These are phyloP conservation scores for Leptodactylus fuscus DNA, from an alignment of 2,113 vertebrate species.

Conservation along the genomic window DNA sequence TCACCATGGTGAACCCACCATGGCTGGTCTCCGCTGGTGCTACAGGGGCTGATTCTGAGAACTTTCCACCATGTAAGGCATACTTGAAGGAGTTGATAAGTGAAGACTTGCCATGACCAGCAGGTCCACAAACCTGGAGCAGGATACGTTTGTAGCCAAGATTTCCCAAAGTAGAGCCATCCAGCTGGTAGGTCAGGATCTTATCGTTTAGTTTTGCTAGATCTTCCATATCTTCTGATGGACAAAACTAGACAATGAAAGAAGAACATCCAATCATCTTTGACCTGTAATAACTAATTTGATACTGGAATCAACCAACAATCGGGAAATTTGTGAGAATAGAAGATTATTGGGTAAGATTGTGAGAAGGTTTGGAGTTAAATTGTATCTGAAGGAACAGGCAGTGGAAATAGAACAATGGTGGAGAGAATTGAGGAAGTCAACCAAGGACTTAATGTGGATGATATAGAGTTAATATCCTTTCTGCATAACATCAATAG, in stretches of 20 bases:
- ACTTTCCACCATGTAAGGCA: not conserved
- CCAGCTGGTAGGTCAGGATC: not conserved
- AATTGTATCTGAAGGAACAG: too few relatives aligned
- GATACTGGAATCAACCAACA: not conserved
- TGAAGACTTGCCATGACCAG: slow-evolving; percentile 11
- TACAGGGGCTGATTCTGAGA: not conserved
- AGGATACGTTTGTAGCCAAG: slow-evolving; percentile 22
- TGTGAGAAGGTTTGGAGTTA: too few relatives aligned
- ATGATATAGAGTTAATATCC: too few relatives aligned
- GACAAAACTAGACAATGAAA: not conserved
- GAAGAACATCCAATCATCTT: too few relatives aligned
- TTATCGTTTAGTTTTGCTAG: not conserved
- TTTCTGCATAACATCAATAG: too few relatives aligned
- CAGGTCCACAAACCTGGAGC: not conserved
- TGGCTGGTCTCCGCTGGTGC: not conserved
- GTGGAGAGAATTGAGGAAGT: too few relatives aligned
- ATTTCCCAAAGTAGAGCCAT: not conserved
- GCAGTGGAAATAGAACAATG: too few relatives aligned
- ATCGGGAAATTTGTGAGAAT: too few relatives aligned
- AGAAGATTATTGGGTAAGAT: too few relatives aligned
- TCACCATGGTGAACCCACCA: not conserved
- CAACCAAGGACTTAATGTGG: too few relatives aligned
- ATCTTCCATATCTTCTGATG: not conserved
- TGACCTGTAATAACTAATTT: not conserved
- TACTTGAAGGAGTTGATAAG: slow-evolving; percentile 17